Conservation (phyloP, 2,888 invertebrate species). For the Emmelina monodactyla region DNA sequence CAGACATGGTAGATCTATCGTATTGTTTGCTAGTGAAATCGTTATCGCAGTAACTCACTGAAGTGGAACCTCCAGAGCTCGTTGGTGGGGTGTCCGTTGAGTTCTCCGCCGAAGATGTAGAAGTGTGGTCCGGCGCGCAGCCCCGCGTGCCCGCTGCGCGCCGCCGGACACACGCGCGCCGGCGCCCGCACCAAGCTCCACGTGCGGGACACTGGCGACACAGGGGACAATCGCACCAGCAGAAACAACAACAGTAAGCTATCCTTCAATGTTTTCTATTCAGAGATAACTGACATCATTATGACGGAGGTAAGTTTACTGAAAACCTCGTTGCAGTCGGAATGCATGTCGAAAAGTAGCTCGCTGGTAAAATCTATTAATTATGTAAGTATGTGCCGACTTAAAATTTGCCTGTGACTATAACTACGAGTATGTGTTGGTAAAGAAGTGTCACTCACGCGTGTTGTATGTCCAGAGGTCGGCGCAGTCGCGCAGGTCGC, state of each 20-base stretch:
- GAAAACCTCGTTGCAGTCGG: too few relatives aligned
- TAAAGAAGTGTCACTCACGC: constrained; percentile 36
- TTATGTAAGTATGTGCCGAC: too few relatives aligned
- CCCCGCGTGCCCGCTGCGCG: constrained; percentile 81
- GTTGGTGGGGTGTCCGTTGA: constrained; percentile 73
- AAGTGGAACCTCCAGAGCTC: constrained; percentile 87
- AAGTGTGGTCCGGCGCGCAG: constrained; percentile 78
- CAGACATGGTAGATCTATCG: background rate
- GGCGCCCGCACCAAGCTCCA: constrained; percentile 72
- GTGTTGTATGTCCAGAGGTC: constrained; percentile 86
- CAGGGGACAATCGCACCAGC: too few relatives aligned
- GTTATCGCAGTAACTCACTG: constrained; percentile 58
- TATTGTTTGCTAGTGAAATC: too few relatives aligned
- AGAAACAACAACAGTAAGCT: too few relatives aligned
- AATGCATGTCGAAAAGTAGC: too few relatives aligned
- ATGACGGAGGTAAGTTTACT: too few relatives aligned
- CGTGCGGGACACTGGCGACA: constrained; percentile 58
- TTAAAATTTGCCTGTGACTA: too few relatives aligned
- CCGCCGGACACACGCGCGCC: constrained; percentile 71
- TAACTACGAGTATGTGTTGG: too few relatives aligned
- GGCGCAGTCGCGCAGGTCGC: constrained; percentile 77
- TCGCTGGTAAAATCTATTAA: too few relatives aligned
- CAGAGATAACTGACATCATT: too few relatives aligned
- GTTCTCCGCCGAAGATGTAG: constrained; percentile 83
- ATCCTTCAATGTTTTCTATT: too few relatives aligned